Base-by-base conservation (phyloP, 2,888 invertebrate genomes). In the Linnaemya tessellans region DNA sequence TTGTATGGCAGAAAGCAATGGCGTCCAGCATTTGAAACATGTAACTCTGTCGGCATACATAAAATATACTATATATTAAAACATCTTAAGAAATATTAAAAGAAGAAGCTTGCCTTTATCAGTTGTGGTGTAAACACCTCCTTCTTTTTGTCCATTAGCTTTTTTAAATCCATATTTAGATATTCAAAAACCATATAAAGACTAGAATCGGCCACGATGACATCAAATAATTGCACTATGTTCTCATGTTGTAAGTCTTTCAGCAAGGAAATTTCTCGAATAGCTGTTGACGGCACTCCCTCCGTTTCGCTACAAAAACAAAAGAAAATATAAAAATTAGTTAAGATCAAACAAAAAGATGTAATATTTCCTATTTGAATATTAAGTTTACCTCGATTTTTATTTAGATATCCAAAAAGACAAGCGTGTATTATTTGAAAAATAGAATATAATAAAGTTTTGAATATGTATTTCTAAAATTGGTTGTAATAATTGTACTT, bases 211-310 rank as follows among this genome's bases (percentile, higher is more conserved):
- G 96, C 95, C 88, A 97, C 96, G 80, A 98, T 95, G 80, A 99
- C 97, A 93, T 98, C 98, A 87, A 97, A 94, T 60, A 99, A 94
- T 88, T 96, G 96, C 79, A 99, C 98, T 85, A 99, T 96, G 88
- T 97, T 97, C 0, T 96, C 96, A 93, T 99, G 99, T 65, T 96
- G 95, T 56, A 99, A 94, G 90, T 97, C 97, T 90, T 97, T 97
- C 78, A 99, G 93, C 78, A 99, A 94, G 0, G 98, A 97, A 89
- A 99, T 98, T 94, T 99, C 99, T 80, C 99, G 94, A 86, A 99
- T 96, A 5, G 99, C 98, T 30, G 99, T 99, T 35, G 98, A 98
- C 20, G 99, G 99, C 22, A 99, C 97, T 22, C 99, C 99, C 93
- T 99, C 99, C 0, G 97, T 96, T 93, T 99, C 98, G 89, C 97